A percentile compares a stretch with the other conserved stretches of the same genome.
phyloP scores from a whole-genome alignment of 2,888 invertebrate genomes.

The Agriotes lineatus region DNA sequence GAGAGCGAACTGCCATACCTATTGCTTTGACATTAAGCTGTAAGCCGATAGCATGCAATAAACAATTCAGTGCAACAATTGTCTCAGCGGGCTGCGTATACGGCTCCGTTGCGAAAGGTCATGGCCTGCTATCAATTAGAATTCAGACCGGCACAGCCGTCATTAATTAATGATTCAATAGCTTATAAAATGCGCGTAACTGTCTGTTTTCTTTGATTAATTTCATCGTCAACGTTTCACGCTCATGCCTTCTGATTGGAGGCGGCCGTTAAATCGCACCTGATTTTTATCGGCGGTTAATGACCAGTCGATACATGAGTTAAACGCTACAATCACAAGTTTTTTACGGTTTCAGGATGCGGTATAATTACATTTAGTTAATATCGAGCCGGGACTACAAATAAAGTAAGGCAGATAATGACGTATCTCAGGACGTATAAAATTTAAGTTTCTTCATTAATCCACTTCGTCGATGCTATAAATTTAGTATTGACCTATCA shows the following conservation, averaged over 20 bases:
- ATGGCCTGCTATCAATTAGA: conserved; percentile 31
- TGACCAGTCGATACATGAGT: neutral
- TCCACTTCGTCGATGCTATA: neutral
- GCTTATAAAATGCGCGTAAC: conserved; percentile 16
- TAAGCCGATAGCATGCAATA: conserved; percentile 12
- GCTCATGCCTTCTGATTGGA: neutral
- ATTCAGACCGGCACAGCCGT: conserved; percentile 4
- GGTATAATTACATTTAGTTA: too few relatives aligned
- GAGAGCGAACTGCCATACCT: neutral
- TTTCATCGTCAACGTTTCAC: neutral
- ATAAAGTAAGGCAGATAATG: too few relatives aligned
- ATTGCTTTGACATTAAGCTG: conserved; percentile 23
- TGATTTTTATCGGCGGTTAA: neutral
- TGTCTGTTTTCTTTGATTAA: conserved; percentile 15
- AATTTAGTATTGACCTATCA: neutral
- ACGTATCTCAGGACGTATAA: neutral
- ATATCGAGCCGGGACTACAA: too few relatives aligned
- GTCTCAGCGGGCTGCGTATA: conserved; percentile 26
- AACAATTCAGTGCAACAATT: conserved; percentile 23
- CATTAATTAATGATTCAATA: conserved; percentile 33
- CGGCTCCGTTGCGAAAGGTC: conserved; percentile 30
- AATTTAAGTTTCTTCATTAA: neutral
- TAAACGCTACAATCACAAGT: too few relatives aligned
- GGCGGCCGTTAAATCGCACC: neutral
- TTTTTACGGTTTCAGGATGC: too few relatives aligned